These are phyloP conservation scores for Boloria selene DNA, from an alignment of 2,888 invertebrate genomes.

Conservation along the genomic window DNA sequence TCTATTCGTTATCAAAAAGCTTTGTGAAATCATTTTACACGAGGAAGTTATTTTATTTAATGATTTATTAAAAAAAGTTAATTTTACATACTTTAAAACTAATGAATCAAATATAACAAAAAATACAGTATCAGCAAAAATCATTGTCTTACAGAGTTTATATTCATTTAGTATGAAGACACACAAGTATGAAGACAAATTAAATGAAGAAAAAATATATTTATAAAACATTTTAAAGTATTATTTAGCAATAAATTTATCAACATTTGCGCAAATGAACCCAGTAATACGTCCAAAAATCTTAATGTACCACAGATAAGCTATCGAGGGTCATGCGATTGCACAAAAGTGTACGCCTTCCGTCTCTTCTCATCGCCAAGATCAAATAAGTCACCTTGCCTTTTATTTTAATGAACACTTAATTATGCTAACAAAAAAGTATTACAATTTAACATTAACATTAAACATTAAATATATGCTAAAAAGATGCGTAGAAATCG, in stretches of 20 bases:
- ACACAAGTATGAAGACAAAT: background rate
- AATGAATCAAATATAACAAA: no score
- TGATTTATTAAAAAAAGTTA: no score
- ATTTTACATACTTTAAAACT: no score
- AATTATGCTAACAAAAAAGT: background rate
- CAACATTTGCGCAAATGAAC: conserved; percentile 54
- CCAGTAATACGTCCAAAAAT: conserved; percentile 47
- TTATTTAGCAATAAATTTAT: conserved; percentile 10
- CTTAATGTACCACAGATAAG: conserved; percentile 43
- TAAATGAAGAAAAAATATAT: background rate
- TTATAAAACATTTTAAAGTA: conserved; percentile 3
- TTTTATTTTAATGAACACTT: background rate
- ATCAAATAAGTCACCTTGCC: conserved; percentile 48
- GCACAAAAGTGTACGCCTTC: conserved; percentile 46
- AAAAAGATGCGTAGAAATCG: background rate
- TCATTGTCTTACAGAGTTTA: background rate
- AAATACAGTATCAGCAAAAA: background rate
- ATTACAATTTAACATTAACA: conserved; percentile 16
- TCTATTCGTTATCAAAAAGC: no score
- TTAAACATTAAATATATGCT: background rate
- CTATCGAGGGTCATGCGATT: conserved; percentile 48
- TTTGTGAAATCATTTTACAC: no score
- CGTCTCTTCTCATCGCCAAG: conserved; percentile 48
- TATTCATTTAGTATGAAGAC: background rate
- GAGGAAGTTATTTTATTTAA: no score